These are phyloP conservation scores for Danaus melanippus DNA, from an alignment of 1,140 invertebrate species.

Conservation along the genomic window DNA sequence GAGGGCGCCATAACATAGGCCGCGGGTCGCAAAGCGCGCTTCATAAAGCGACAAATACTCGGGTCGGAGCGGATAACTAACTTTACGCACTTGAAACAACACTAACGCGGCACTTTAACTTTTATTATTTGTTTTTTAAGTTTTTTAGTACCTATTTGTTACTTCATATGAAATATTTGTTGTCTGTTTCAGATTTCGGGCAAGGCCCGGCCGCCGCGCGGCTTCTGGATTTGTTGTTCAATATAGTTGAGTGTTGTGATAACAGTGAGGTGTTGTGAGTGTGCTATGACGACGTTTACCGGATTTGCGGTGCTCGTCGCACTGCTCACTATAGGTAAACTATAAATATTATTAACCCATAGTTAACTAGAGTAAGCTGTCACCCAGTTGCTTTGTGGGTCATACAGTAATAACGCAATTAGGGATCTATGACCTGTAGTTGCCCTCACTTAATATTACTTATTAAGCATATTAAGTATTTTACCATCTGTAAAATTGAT, in stretches of 20 bases:
- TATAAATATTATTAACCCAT: neutral
- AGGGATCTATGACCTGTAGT: too few species aligned
- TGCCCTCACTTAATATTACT: too few species aligned
- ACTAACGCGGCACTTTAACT: neutral
- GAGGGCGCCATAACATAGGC: neutral
- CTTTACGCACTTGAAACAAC: too few species aligned
- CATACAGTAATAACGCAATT: too few species aligned
- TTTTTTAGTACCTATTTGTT: neutral
- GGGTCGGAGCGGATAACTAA: too few species aligned
- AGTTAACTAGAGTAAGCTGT: too few species aligned
- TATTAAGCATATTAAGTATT: too few species aligned
- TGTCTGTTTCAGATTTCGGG: constrained; percentile 60
- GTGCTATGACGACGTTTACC: constrained; percentile 45
- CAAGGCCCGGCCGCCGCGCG: constrained; percentile 58
- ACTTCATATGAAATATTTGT: constrained; percentile 11
- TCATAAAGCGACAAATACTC: too few species aligned
- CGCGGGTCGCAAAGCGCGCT: too few species aligned
- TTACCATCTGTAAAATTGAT: too few species aligned
- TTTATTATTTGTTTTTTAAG: neutral
- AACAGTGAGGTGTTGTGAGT: constrained; percentile 53
- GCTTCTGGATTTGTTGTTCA: constrained; percentile 35
- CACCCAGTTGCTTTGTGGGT: too few species aligned
- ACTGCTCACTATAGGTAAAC: constrained; percentile 56
- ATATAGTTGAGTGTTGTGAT: constrained; percentile 30
- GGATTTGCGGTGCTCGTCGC: constrained; percentile 55